Conservation (phyloP, 2,888 invertebrate species). For the Phrixothrix hirtus region DNA sequence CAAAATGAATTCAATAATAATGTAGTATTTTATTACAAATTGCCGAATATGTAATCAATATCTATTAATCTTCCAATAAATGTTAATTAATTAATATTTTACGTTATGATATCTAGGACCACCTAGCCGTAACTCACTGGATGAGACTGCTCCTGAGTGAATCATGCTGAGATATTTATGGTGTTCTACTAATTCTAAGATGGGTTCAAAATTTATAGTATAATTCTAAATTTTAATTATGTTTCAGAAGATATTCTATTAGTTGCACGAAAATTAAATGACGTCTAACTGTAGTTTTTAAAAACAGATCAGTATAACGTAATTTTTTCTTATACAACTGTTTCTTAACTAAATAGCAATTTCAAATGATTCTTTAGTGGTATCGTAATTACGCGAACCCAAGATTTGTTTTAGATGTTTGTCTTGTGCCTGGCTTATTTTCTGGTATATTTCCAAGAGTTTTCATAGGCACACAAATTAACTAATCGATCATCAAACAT, state of each 20-base stretch:
- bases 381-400: too few species aligned
- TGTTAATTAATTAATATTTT: slow-evolving; percentile 35
- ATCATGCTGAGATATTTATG: slow-evolving; percentile 34
- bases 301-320: too few species aligned
- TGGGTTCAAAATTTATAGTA: slow-evolving; percentile 29
- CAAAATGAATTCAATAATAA: neutral
- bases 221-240: slow-evolving; percentile 30
- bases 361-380: too few species aligned
- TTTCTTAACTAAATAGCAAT: too few species aligned
- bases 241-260: slow-evolving; percentile 22
- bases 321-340: too few species aligned
- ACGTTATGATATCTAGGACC: slow-evolving; percentile 33
- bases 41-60: slow-evolving; percentile 20
- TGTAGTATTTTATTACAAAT: slow-evolving; percentile 26
- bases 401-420: too few species aligned
- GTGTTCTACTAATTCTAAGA: slow-evolving; percentile 31
- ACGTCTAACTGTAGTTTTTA: slow-evolving; percentile 14
- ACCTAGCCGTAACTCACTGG: slow-evolving; percentile 33
- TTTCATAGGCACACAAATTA: too few species aligned
- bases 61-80: slow-evolving; percentile 31
- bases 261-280: slow-evolving; percentile 13
- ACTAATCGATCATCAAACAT: too few species aligned
- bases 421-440: too few species aligned
- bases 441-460: too few species aligned
- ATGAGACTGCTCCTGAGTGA: slow-evolving; percentile 34